Evolutionary conservation across 2,113 vertebrate genomes (phyloP).

Genomic region (Pitta sordida): DNA sequence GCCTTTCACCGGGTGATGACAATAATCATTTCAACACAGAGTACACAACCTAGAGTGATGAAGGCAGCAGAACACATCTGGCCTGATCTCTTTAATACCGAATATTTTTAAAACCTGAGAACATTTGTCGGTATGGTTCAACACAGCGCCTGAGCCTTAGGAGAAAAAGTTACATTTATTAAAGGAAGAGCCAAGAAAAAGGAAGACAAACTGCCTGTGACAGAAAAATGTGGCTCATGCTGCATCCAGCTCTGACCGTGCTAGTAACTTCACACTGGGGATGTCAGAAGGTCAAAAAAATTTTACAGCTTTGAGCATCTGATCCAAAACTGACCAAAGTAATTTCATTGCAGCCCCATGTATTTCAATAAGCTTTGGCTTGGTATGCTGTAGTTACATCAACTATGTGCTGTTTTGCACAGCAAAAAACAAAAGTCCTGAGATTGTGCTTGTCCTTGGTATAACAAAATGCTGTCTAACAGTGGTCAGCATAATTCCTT

Average conservation of each 20-base stretch:
- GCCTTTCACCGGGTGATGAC: conserved; percentile 1
- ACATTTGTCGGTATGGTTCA: conserved; percentile 13
- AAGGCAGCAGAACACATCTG: conserved; percentile 46
- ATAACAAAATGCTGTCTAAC: neutral
- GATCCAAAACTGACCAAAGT: neutral
- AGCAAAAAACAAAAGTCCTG: neutral
- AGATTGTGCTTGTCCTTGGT: neutral
- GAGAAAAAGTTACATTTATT: conserved; percentile 24
- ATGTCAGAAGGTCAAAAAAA: neutral
- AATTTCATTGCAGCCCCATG: neutral
- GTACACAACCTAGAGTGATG: conserved; percentile 51
- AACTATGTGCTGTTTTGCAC: neutral
- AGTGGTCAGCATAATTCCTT: accelerated
- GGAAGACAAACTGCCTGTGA: neutral
- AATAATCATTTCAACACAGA: conserved; percentile 54
- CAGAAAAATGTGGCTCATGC: neutral
- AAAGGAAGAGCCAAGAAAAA: conserved; percentile 6
- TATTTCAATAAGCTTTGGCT: neutral
- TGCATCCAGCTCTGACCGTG: neutral
- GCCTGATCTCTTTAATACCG: conserved; percentile 49
- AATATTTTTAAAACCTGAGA: conserved; percentile 51
- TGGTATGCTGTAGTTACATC: neutral
- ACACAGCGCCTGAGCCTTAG: neutral
- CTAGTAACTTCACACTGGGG: neutral
- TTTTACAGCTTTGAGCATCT: neutral